A percentile compares a stretch with the other conserved stretches of the same genome.
These are phyloP conservation scores for Chaunax sp. DNA, from an alignment of 2,797 vertebrate species.

Conservation along the genomic window DNA sequence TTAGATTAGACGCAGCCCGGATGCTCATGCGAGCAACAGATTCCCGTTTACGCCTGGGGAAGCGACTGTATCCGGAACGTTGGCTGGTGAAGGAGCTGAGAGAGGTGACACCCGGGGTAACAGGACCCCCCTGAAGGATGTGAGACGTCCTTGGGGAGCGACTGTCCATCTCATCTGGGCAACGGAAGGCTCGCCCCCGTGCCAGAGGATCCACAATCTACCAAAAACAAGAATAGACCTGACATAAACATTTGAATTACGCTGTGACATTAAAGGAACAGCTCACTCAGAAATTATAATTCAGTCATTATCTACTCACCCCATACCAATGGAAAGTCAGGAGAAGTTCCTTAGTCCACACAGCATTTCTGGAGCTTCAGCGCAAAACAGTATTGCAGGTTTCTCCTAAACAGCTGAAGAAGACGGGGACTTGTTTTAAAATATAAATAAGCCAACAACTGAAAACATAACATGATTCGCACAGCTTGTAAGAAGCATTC, in stretches of 20 bases:
- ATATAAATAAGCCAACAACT: too few relatives aligned
- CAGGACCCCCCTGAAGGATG: constrained; percentile 75
- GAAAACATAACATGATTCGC: too few relatives aligned
- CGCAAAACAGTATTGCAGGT: too few relatives aligned
- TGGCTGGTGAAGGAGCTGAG: constrained; percentile 91
- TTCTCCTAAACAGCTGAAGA: too few relatives aligned
- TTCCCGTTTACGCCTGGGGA: constrained; percentile 90
- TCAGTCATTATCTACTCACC: too few relatives aligned
- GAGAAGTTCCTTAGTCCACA: too few relatives aligned
- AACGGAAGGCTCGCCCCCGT: constrained; percentile 92
- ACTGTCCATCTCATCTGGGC: constrained; percentile 86
- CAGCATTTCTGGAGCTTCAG: too few relatives aligned
- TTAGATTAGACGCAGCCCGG: constrained; percentile 90
- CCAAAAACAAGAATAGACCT: background rate
- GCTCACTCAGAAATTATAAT: too few relatives aligned
- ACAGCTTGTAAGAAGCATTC: too few relatives aligned
- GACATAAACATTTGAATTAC: background rate
- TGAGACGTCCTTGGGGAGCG: constrained; percentile 86
- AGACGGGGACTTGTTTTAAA: too few relatives aligned
- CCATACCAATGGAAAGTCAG: too few relatives aligned
- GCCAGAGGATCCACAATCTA: constrained; percentile 96
- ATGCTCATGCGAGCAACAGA: constrained; percentile 97
- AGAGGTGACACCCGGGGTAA: constrained; percentile 89
- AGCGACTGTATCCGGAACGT: constrained; percentile 85
- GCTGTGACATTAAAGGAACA: background rate